phyloP scores from a whole-genome alignment of 2,797 vertebrate genomes.

The Ctenopoma multispine region DNA sequence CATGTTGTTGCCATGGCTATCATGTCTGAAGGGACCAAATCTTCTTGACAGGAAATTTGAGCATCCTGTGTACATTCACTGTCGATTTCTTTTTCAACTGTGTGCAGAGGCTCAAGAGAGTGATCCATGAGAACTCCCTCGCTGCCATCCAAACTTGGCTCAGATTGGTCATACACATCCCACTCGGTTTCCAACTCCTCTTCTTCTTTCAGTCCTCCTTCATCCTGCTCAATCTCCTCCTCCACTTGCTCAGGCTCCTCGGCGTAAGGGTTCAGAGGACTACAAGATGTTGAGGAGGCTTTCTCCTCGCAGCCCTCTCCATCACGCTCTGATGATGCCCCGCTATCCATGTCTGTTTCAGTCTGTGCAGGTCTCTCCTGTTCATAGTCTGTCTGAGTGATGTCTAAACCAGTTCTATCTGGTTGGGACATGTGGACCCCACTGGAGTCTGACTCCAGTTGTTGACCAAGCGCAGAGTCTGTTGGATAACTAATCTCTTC shows the following conservation, averaged over 20 bases:
- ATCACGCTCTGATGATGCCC: constrained; percentile 76
- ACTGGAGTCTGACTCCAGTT: constrained; percentile 81
- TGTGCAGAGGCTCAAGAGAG: constrained; percentile 54
- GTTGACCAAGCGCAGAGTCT: constrained; percentile 74
- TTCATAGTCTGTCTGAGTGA: constrained; percentile 64
- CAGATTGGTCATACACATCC: constrained; percentile 71
- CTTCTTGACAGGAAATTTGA: constrained; percentile 64
- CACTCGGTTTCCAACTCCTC: constrained; percentile 64
- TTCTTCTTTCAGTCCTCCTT: constrained; percentile 45
- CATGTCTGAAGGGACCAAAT: constrained; percentile 54
- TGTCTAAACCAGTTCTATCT: constrained; percentile 64
- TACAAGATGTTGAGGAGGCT: constrained; percentile 42
- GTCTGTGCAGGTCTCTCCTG: constrained; percentile 57
- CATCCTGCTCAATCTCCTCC: constrained; percentile 42
- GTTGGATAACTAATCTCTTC: constrained; percentile 72
- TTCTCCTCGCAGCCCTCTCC: constrained; percentile 58
- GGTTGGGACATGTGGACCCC: constrained; percentile 76
- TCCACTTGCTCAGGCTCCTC: constrained; percentile 53
- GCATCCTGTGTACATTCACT: constrained; percentile 68
- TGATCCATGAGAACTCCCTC: constrained; percentile 61
- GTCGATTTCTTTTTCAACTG: constrained; percentile 56
- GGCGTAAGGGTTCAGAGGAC: constrained; percentile 69
- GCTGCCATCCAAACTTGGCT: constrained; percentile 69
- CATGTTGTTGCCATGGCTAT: constrained; percentile 33
- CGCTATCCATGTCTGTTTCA: constrained; percentile 79